Conservation (phyloP, 2,113 vertebrate species). For the Hippocampus comes region DNA sequence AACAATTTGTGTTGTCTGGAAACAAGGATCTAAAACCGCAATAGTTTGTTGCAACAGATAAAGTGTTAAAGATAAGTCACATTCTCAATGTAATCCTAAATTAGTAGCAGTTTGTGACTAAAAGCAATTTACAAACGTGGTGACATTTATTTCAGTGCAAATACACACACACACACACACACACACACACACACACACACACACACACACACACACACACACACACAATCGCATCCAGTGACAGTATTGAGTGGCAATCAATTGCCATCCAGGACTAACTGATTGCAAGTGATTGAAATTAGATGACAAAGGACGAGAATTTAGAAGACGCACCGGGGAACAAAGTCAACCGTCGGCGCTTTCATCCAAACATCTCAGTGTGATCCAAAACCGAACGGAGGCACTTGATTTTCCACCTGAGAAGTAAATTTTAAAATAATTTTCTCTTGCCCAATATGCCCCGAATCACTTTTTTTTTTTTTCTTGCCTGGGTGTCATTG, state of each 20-base stretch:
- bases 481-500: constrained; percentile 88
- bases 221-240: not conserved
- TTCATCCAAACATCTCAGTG: too few species aligned
- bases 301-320: not conserved
- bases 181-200: not conserved
- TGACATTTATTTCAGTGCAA: not conserved
- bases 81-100: too few species aligned
- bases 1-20: too few species aligned
- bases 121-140: not conserved
- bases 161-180: not conserved
- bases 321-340: not conserved
- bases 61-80: too few species aligned
- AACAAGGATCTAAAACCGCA: too few species aligned
- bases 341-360: too few species aligned
- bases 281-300: not conserved
- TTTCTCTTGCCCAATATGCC: not conserved
- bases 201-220: not conserved
- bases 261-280: not conserved
- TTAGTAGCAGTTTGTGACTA: not conserved
- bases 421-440: not conserved
- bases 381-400: not conserved
- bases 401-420: not conserved
- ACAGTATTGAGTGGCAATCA: not conserved
- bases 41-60: too few species aligned
- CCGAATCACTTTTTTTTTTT: constrained; percentile 39